Percentiles rank a stretch among this genome's conserved stretches.
Evolutionary conservation across 2,888 invertebrate species (phyloP).

Genomic region (Polyommatus icarus): DNA sequence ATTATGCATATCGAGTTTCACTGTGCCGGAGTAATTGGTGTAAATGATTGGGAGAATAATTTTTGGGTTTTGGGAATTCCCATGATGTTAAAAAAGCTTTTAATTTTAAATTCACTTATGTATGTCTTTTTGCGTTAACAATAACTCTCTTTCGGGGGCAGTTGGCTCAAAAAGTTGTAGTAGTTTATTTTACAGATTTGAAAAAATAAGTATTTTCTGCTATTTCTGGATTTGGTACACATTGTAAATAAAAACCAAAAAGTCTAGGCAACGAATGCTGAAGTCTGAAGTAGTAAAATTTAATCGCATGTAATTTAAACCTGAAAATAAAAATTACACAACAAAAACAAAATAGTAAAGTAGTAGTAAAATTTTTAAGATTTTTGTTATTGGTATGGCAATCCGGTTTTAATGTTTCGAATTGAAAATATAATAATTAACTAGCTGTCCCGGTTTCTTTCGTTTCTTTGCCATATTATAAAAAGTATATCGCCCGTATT

Average conservation of each 20-base stretch:
- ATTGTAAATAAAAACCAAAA: background rate
- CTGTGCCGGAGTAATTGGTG: background rate
- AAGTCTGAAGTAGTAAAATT: background rate
- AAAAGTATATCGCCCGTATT: no score
- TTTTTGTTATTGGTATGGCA: background rate
- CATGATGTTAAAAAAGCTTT: background rate
- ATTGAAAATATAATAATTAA: no score
- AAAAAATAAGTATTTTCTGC: background rate
- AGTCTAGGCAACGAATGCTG: background rate
- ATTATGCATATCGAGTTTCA: conserved; percentile 27
- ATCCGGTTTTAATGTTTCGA: no score
- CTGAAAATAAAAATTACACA: background rate
- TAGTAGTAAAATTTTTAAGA: background rate
- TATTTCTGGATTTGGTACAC: background rate
- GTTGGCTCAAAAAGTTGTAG: background rate
- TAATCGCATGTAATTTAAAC: background rate
- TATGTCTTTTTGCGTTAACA: background rate
- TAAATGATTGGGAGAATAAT: background rate
- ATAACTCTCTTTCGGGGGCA: background rate
- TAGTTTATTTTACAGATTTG: no score
- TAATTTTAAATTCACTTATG: background rate
- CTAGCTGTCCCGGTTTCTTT: no score
- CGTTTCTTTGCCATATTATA: no score
- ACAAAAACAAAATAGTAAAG: background rate
- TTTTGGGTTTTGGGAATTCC: background rate